Percentiles rank a stretch among this genome's conserved stretches.
phyloP scores from a whole-genome alignment of 2,888 invertebrate species.

The Saturnia japonica region DNA sequence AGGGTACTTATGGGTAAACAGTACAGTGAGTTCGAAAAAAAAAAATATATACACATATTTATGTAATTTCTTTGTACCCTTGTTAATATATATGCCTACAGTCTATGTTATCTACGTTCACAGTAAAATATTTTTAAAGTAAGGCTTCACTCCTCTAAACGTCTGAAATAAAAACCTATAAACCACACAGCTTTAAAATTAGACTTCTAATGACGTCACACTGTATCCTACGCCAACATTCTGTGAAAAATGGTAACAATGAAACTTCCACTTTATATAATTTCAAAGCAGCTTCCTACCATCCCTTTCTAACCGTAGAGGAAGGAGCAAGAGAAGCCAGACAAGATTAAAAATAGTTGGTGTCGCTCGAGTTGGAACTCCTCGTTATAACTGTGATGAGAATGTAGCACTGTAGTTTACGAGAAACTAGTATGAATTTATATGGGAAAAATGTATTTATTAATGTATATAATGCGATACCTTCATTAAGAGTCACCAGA shows the following conservation, averaged over 20 bases:
- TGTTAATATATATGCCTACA: neutral
- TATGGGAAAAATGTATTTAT: neutral
- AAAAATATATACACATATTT: too few relatives aligned
- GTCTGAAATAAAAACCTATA: neutral
- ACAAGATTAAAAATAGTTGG: constrained; percentile 13
- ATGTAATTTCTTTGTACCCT: neutral
- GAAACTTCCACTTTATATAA: constrained; percentile 53
- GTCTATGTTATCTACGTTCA: too few relatives aligned
- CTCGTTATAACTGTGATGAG: constrained; percentile 10
- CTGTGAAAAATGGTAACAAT: constrained; percentile 63
- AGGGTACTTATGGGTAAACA: too few relatives aligned
- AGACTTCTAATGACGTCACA: constrained; percentile 33
- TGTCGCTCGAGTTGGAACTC: constrained; percentile 11
- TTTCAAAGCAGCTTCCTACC: constrained; percentile 37
- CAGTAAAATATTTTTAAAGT: neutral
- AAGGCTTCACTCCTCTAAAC: neutral
- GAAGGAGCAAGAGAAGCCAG: constrained; percentile 8
- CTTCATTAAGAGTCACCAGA: neutral
- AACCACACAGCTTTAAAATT: constrained; percentile 34
- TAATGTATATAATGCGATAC: neutral
- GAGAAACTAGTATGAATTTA: constrained; percentile 3
- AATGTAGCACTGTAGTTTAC: constrained; percentile 7
- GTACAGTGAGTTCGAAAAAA: too few relatives aligned
- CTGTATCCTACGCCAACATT: constrained; percentile 38
- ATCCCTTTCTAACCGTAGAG: constrained; percentile 2